Evolutionary conservation across 2,797 vertebrate species (phyloP), one percentile per base, ranked within the genome.

Genomic region (Trachurus trachurus): DNA sequence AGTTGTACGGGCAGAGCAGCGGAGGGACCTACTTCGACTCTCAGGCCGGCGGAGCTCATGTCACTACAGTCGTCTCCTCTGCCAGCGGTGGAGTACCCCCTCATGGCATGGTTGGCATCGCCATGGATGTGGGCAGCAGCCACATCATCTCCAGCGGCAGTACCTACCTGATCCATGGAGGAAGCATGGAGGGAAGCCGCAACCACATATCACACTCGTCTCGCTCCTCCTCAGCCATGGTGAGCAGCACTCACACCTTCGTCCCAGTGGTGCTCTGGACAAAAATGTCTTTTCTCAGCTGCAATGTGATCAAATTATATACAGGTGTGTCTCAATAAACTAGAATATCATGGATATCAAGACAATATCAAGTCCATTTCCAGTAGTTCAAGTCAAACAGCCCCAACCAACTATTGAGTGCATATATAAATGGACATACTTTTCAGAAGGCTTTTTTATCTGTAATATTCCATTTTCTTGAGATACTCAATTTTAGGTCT

Each of bases 141-240:
- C 97, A 97, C 93, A 96, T 99, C 80, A 96, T 99, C 93, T 98
- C 98, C 92, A 94, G 98, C 59, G 97, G 97, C 1, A 97, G 97
- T 82, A 96, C 98, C 89, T 99, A 99, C 92, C 95, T 99, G 93
- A 97, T 99, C 93, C 98, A 99, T 39, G 96, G 98, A 40, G 92
- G 93, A 11, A 96, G 95, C 64, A 96, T 98, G 96, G 98, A 99
- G 75, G 93, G 96, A 66, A 90, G 95, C 84, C 96, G 98, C 76
- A 97, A 98, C 92, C 95, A 96, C 83, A 95, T 97, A 88, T 97
- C 97, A 0, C 98, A 98, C 92, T 96, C 97, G 2, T 97, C 97
- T 9, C 97, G 98, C 73, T 98, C 98, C 61, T 99, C 98, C 31
- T 98, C 98, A 3, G 98, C 97, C 77, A 99, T 98, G 97, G 98